Percentiles rank a stretch among this genome's conserved stretches.
phyloP scores from a whole-genome alignment of 2,113 vertebrate genomes.

The Paramormyrops kingsleyae region DNA sequence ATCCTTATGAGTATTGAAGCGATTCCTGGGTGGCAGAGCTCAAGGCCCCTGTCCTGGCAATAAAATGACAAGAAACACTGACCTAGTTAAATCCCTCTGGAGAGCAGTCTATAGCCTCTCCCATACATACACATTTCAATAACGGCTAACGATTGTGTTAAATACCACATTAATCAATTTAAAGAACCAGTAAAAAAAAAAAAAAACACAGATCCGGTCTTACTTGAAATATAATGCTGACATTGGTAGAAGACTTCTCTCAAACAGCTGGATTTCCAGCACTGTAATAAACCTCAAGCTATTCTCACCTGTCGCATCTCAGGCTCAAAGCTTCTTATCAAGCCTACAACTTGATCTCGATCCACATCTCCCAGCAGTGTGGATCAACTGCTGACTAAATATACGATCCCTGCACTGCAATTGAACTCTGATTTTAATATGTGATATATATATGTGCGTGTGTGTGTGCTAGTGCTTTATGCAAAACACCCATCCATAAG shows the following conservation, averaged over 20 bases:
- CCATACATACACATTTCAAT: background rate
- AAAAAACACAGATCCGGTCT: background rate
- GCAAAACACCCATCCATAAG: too few species aligned
- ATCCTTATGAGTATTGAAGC: background rate
- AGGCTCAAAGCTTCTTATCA: background rate
- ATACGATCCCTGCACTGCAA: background rate
- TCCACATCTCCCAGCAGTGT: background rate
- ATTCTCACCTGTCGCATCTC: background rate
- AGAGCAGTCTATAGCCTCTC: background rate
- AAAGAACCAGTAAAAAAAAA: background rate
- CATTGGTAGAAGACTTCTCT: background rate
- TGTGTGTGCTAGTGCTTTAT: too few species aligned
- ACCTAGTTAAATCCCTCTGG: background rate
- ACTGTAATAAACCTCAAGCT: background rate
- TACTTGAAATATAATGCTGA: background rate
- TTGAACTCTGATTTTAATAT: background rate
- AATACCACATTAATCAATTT: background rate
- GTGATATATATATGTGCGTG: too few species aligned
- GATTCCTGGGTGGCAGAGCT: background rate
- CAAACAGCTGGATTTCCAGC: background rate
- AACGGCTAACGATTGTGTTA: background rate
- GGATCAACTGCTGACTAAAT: background rate
- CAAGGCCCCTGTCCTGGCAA: background rate
- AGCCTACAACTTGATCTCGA: background rate
- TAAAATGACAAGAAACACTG: background rate